Base-by-base conservation (phyloP, 2,888 invertebrate genomes). In the Xestia ashworthii region DNA sequence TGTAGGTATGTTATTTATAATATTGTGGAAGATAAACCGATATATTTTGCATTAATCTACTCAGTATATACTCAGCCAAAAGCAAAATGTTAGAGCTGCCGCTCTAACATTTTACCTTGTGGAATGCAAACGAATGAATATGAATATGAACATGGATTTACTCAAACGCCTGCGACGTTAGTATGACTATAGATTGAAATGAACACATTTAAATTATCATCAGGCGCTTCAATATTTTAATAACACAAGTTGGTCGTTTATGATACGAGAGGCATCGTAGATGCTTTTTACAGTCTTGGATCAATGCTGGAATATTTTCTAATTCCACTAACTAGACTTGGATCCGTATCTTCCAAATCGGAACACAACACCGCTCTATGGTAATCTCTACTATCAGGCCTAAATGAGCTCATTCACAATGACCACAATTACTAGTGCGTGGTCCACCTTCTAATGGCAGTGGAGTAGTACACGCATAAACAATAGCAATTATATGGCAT, bases 401-500 rank as follows among this genome's bases (percentile, higher is more conserved):
- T 5, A 16, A 14, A 74, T 5, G 22, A 50, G n/a, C 8, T 55
- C 0, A 16, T 53, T 22, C 2, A 72, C 5, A 48, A 41, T 22
- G 41, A 6, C 5, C 25, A 41, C 19, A 5, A 25, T 25, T 22
- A 25, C 4, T 38, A 38, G 12, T 38, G 38, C 5, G 16, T 44
- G 16, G 22, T n/a, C 6, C 19, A 46, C 4, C n/a, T 60, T 16
- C 9, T 53, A 32, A n/a, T 25, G 50, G n/a, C 71, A 53, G 22
- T 38, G 25, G n/a, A 65, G 64, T 32, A 46, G 44, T 70, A 67
- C 66, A 60, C 48, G 19, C 5, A 64, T n/a, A 68, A 38, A 79
- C 68, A 82, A 86, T 78, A 50, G 83, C 71, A 76, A 78, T 86
- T 76, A 77, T 74, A 53, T 44, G 38, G 62, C 41, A 69, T 78